A percentile compares a stretch with the other conserved stretches of the same genome.
Evolutionary conservation across 2,888 invertebrate species (phyloP).

Genomic region (Mimachlamys varia): DNA sequence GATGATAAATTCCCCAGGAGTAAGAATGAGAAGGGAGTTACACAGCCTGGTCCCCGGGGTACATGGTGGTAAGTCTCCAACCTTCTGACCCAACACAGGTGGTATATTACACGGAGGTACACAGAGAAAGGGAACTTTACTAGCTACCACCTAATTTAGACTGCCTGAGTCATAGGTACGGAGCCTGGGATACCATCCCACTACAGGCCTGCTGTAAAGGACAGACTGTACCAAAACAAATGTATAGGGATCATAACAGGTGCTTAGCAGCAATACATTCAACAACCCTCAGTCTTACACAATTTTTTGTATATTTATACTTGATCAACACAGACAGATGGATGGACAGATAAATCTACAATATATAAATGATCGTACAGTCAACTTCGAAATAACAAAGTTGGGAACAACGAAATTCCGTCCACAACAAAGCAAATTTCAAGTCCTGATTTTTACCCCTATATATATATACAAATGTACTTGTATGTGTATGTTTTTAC

Average conservation of each 20-base stretch:
- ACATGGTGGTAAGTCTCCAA: conserved; percentile 12
- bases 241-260: background rate
- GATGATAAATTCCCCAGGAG: background rate
- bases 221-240: background rate
- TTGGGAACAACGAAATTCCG: too few species aligned
- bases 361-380: too few species aligned
- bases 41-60: background rate
- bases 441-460: too few species aligned
- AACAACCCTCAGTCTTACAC: too few species aligned
- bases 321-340: too few species aligned
- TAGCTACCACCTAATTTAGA: conserved; percentile 26
- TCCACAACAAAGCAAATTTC: too few species aligned
- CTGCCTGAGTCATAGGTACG: conserved; percentile 26
- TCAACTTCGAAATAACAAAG: too few species aligned
- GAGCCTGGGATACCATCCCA: conserved; percentile 18
- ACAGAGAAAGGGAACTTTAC: background rate
- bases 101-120: background rate
- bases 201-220: background rate
- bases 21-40: background rate
- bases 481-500: too few species aligned
- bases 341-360: too few species aligned
- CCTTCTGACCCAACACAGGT: background rate
- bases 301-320: too few species aligned
- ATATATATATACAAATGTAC: too few species aligned
- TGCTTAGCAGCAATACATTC: too few species aligned